phyloP scores from a whole-genome alignment of 1,140 invertebrate genomes.

The Sesamia nonagrioides region DNA sequence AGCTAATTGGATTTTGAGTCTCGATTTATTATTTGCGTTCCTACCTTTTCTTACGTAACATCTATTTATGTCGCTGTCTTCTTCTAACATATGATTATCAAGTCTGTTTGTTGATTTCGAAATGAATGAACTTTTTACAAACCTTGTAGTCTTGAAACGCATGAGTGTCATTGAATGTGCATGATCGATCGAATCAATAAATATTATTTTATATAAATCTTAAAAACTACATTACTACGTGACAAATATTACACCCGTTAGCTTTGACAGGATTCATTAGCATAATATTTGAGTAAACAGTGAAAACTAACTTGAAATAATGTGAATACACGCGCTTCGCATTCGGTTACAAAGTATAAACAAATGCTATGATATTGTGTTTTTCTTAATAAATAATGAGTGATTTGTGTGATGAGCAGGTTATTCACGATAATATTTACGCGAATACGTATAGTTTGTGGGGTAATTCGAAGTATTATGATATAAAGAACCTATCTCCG shows the following conservation, averaged over 20 bases:
- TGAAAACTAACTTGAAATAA: conserved; percentile 9
- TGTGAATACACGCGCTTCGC: conserved; percentile 38
- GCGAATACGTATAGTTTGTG: conserved; percentile 52
- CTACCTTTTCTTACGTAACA: neutral
- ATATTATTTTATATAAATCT: conserved; percentile 14
- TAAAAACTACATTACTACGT: conserved; percentile 4
- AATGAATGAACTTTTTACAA: conserved; percentile 28
- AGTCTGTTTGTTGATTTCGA: conserved; percentile 13
- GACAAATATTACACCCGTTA: neutral
- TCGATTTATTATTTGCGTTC: conserved; percentile 18
- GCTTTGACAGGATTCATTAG: neutral
- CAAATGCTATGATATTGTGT: conserved; percentile 36
- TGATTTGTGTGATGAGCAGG: conserved; percentile 12
- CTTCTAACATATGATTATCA: conserved; percentile 13
- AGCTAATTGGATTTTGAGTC: neutral
- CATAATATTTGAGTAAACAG: conserved; percentile 1
- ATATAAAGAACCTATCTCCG: conserved; percentile 48
- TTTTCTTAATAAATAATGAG: conserved; percentile 41
- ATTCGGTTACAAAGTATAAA: conserved; percentile 20
- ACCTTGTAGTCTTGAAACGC: conserved; percentile 46
- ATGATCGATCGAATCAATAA: conserved; percentile 45
- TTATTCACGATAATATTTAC: conserved; percentile 36
- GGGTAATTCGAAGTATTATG: conserved; percentile 49
- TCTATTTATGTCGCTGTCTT: conserved; percentile 9
- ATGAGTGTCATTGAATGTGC: conserved; percentile 34